phyloP scores from a whole-genome alignment of 2,888 invertebrate species.

The Adela reaumurella region DNA sequence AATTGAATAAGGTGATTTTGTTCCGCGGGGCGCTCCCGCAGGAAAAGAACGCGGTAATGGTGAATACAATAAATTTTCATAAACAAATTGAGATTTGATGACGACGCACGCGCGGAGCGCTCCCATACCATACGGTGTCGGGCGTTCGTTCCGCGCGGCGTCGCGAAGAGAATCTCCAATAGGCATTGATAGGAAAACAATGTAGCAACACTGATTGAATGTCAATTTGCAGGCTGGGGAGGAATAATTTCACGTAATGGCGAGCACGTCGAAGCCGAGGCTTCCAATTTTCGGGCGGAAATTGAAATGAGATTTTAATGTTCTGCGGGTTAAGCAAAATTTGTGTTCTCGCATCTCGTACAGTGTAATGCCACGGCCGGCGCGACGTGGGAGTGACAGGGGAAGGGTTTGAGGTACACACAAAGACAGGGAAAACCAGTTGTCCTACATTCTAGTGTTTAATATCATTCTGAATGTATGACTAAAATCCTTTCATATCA shows the following conservation, averaged over 20 bases:
- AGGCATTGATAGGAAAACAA: slow-evolving; percentile 56
- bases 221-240: slow-evolving; percentile 33
- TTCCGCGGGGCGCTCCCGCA: slow-evolving; percentile 47
- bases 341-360: no score
- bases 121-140: slow-evolving; percentile 22
- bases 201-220: slow-evolving; percentile 53
- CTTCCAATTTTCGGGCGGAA: not conserved
- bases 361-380: no score
- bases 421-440: no score
- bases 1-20: slow-evolving; percentile 58
- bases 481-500: no score
- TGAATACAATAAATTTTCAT: slow-evolving; percentile 58
- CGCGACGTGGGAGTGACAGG: no score
- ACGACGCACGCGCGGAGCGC: slow-evolving; percentile 32
- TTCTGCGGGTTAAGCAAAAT: no score
- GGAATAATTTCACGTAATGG: slow-evolving; percentile 39
- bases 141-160: slow-evolving; percentile 28
- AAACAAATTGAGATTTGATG: slow-evolving; percentile 58
- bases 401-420: no score
- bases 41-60: slow-evolving; percentile 54
- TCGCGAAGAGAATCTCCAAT: slow-evolving; percentile 33
- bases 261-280: slow-evolving; percentile 27
- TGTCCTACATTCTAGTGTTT: no score
- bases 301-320: not conserved
- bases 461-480: no score